phyloP scores from a whole-genome alignment of 2,113 vertebrate genomes.

The Marmota monax region DNA sequence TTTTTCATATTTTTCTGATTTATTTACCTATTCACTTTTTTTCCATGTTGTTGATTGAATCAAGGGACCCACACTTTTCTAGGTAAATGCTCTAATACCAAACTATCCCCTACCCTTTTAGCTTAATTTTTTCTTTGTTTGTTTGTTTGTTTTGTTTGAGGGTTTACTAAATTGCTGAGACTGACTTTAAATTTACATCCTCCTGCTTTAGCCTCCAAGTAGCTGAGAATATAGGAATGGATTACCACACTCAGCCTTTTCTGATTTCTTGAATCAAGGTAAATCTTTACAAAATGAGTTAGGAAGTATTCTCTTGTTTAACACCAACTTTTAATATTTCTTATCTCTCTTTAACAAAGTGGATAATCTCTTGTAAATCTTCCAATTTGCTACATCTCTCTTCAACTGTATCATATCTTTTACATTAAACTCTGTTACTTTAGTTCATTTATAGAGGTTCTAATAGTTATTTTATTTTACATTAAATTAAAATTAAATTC shows the following conservation, averaged over 20 bases:
- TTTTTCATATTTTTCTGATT: not conserved
- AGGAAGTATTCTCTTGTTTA: not conserved
- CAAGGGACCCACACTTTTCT: not conserved
- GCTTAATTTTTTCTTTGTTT: not conserved
- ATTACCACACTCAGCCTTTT: not conserved
- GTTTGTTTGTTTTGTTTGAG: too few relatives aligned
- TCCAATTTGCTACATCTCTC: not conserved
- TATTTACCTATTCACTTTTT: not conserved
- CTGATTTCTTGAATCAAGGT: not conserved
- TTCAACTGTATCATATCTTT: slow-evolving; percentile 26
- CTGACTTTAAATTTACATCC: not conserved
- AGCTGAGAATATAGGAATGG: too few relatives aligned
- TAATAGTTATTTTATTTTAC: not conserved
- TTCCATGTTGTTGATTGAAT: not conserved
- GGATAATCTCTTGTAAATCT: not conserved
- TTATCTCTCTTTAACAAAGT: not conserved
- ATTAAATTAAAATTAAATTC: not conserved
- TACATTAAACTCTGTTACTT: not conserved
- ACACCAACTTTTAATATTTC: not conserved
- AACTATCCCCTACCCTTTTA: not conserved
- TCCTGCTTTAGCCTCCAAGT: not conserved
- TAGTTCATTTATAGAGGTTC: not conserved
- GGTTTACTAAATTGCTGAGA: not conserved
- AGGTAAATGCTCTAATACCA: not conserved
- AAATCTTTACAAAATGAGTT: slow-evolving; percentile 20